These are phyloP conservation scores for Cottoperca gobio DNA, from an alignment of 2,797 vertebrate genomes.

Conservation along the genomic window DNA sequence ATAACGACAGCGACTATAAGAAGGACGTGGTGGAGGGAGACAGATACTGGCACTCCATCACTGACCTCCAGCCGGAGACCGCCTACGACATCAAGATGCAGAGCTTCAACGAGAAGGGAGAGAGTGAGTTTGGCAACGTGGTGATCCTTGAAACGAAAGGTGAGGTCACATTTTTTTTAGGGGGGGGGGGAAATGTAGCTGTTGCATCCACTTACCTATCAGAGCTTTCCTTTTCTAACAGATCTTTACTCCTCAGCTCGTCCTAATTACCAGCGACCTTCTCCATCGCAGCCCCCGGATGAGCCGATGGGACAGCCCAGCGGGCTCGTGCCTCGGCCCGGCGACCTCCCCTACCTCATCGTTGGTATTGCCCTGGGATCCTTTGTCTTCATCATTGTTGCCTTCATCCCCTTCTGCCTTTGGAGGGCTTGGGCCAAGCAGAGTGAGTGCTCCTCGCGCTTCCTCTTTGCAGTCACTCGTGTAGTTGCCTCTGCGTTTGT, in stretches of 20 bases:
- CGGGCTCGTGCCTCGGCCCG: slow-evolving; percentile 88
- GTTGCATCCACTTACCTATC: too few relatives aligned
- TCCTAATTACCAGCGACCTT: slow-evolving; percentile 79
- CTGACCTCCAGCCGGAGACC: slow-evolving; percentile 96
- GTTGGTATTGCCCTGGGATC: slow-evolving; percentile 93
- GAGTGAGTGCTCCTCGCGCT: slow-evolving; percentile 84
- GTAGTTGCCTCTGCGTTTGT: neutral
- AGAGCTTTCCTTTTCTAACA: neutral
- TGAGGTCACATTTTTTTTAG: slow-evolving; percentile 56
- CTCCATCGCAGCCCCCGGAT: slow-evolving; percentile 77
- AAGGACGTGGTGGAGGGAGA: slow-evolving; percentile 97
- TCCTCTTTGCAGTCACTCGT: neutral
- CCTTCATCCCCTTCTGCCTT: slow-evolving; percentile 97
- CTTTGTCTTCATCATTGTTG: slow-evolving; percentile 93
- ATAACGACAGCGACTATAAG: slow-evolving; percentile 99
- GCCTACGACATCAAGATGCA: slow-evolving; percentile 99
- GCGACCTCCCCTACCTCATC: slow-evolving; percentile 95
- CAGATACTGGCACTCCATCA: slow-evolving; percentile 96
- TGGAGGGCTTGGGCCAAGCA: slow-evolving; percentile 98
- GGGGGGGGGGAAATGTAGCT: too few relatives aligned
- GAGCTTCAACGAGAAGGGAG: slow-evolving; percentile 96
- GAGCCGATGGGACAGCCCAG: accelerated
- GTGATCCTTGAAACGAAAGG: slow-evolving; percentile 99
- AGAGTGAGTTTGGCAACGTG: slow-evolving; percentile 97
- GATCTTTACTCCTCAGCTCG: slow-evolving; percentile 80